phyloP scores from a whole-genome alignment of 2,113 vertebrate genomes.

The Athene cunicularia region DNA sequence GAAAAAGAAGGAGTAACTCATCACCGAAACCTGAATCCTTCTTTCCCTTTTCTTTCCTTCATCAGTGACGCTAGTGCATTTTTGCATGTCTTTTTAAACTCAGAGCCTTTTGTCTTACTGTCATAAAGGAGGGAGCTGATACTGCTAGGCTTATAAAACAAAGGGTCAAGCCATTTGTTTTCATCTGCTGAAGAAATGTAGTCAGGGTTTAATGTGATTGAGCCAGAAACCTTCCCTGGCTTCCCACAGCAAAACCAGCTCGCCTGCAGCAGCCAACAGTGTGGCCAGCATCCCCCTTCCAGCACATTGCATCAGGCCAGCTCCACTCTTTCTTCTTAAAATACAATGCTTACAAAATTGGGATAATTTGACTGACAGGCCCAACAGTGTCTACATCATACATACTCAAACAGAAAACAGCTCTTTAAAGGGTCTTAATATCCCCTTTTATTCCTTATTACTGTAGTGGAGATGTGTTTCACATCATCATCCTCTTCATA shows the following conservation, averaged over 20 bases:
- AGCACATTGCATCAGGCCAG: not conserved
- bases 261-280: not conserved
- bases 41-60: not conserved
- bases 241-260: not conserved
- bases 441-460: not conserved
- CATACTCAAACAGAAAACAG: not conserved
- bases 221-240: not conserved
- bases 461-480: not conserved
- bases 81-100: not conserved
- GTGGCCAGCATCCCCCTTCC: not conserved
- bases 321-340: not conserved
- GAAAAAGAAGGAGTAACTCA: not conserved
- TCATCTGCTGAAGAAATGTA: not conserved
- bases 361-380: not conserved
- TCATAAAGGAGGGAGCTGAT: not conserved
- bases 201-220: not conserved
- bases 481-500: not conserved
- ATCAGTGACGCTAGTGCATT: not conserved
- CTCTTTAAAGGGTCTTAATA: not conserved
- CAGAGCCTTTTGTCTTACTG: not conserved
- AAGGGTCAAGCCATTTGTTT: not conserved
- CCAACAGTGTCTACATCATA: not conserved
- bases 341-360: not conserved
- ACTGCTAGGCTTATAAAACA: not conserved
- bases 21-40: not conserved